These are phyloP conservation scores for Oryzaephilus surinamensis DNA, from an alignment of 1,140 invertebrate species.

Conservation along the genomic window DNA sequence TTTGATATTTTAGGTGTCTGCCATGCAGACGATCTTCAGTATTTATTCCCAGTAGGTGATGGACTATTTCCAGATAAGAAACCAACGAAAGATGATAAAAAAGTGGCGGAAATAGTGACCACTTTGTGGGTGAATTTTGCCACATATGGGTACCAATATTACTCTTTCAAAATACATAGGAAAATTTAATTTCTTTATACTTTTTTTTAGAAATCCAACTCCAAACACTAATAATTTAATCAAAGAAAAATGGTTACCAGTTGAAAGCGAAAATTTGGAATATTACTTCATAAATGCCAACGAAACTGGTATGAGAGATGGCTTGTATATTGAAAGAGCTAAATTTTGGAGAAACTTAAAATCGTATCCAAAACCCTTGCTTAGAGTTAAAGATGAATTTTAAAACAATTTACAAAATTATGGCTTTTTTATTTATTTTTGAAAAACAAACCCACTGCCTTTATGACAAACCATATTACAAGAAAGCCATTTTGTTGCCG, in stretches of 20 bases:
- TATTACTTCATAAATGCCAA: conserved; percentile 37
- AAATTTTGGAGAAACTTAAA: conserved; percentile 37
- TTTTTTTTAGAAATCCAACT: conserved; percentile 40
- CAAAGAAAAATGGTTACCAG: conserved; percentile 40
- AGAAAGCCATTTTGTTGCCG: too few species aligned
- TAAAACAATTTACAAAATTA: conserved; percentile 2
- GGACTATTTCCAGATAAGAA: conserved; percentile 42
- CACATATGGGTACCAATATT: conserved; percentile 53
- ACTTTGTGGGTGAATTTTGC: conserved; percentile 63
- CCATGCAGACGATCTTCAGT: conserved; percentile 63
- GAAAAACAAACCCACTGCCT: too few species aligned
- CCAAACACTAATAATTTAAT: conserved; percentile 31
- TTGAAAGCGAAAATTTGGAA: conserved; percentile 35
- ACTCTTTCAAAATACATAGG: conserved; percentile 26
- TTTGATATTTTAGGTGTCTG: conserved; percentile 43
- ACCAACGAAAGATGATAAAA: conserved; percentile 38
- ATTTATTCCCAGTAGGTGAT: conserved; percentile 55
- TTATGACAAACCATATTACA: too few species aligned
- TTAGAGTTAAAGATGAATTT: conserved; percentile 18
- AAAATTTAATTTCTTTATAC: neutral
- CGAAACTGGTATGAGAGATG: conserved; percentile 32
- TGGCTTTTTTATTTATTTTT: conserved; percentile 1
- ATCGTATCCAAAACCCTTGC: neutral
- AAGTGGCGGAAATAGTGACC: conserved; percentile 44
- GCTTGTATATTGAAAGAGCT: conserved; percentile 34